These are phyloP conservation scores for Cottus gobio DNA, from an alignment of 2,113 vertebrate species.

Conservation along the genomic window DNA sequence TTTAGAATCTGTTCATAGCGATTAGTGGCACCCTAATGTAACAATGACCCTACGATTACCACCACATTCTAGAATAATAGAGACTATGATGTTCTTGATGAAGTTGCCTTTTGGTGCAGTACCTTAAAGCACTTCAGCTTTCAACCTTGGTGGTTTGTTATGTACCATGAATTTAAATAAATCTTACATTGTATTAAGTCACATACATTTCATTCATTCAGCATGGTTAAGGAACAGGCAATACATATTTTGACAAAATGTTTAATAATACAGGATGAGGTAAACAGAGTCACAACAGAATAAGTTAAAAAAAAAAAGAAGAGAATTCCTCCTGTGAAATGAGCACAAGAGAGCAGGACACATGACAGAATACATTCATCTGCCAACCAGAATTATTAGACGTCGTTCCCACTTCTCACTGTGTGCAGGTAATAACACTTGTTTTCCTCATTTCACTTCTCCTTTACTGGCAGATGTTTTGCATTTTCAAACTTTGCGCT, in stretches of 20 bases:
- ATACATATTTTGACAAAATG: conserved; percentile 50
- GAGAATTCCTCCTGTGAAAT: conserved; percentile 2
- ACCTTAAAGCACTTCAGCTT: no score
- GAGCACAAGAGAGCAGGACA: conserved; percentile 6
- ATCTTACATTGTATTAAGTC: conserved; percentile 73
- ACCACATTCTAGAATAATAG: no score
- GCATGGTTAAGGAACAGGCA: conserved; percentile 61
- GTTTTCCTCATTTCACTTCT: background rate
- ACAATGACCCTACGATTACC: no score
- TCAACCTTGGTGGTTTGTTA: no score
- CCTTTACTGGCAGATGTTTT: background rate
- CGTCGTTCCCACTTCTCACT: background rate
- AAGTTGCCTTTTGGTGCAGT: no score
- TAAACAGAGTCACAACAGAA: conserved; percentile 18
- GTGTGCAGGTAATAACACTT: background rate
- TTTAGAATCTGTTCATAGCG: no score
- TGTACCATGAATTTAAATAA: no score
- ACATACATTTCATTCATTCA: conserved; percentile 61
- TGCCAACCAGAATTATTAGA: background rate
- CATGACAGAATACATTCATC: background rate
- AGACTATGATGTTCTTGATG: no score
- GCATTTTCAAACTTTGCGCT: conserved; percentile 7
- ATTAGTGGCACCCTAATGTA: no score
- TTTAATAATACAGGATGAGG: background rate
- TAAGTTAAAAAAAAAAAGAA: background rate